These are phyloP conservation scores for Triops cancriformis DNA, from an alignment of 1,140 invertebrate genomes.

Conservation along the genomic window DNA sequence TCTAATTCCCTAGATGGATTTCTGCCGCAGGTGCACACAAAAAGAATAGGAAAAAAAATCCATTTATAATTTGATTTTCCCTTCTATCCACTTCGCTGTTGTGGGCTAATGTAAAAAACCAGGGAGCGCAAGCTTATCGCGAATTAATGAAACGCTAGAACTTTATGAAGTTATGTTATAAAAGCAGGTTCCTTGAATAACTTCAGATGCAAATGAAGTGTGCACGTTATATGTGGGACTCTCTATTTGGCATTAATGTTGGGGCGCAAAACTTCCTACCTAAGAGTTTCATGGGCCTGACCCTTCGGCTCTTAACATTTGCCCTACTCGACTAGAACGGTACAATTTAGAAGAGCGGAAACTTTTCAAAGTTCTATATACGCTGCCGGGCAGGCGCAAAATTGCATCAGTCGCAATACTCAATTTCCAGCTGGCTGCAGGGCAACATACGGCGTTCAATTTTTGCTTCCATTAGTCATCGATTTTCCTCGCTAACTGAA, in stretches of 20 bases:
- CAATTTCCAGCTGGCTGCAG: background rate
- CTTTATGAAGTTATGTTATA: background rate
- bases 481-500: background rate
- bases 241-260: background rate
- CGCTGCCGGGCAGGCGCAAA: background rate
- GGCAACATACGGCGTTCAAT: background rate
- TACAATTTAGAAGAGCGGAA: background rate
- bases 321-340: background rate
- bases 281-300: background rate
- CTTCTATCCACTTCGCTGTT: background rate
- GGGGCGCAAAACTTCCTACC: background rate
- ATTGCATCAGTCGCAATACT: background rate
- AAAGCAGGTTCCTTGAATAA: background rate
- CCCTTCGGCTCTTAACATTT: background rate
- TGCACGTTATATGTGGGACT: background rate
- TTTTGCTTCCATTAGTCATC: background rate
- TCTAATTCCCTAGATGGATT: constrained; percentile 10
- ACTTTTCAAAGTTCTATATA: background rate
- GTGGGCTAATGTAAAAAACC: background rate
- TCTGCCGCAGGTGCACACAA: background rate
- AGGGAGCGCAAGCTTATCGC: background rate
- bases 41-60: background rate
- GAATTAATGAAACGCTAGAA: background rate
- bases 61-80: background rate
- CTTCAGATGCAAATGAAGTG: background rate